Evolutionary conservation across 2,797 vertebrate genomes (phyloP), one percentile per base, ranked within the genome.

Genomic region (Morelia viridis): DNA sequence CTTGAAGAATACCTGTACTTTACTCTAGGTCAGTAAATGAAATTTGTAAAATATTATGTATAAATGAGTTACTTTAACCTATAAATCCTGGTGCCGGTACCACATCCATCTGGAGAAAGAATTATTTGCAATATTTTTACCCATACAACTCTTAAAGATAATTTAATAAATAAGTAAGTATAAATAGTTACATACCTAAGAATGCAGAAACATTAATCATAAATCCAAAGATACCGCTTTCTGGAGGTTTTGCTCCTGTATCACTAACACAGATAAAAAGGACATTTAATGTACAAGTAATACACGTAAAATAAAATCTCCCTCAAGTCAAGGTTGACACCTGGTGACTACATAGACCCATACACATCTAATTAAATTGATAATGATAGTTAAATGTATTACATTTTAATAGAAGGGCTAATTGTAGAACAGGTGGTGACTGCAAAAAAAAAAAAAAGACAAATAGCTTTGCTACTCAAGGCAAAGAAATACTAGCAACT

Each of bases 161-260:
- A 61, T 46, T 83, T 24, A 88, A 83, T 26, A 31, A 80, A 53
- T 61, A 53, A 61, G 46, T 28, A n/a, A 9, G 28, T 13, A 50
- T 28, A 92, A 86, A 56, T 92, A 64, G 13, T 91, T 95, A 97
- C 96, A 91, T 98, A 99, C 99, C 98, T 97, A 99, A 97, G 96
- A 98, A 98, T 41, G 99, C 98, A 57, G 98, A 98, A 93, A 99
- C 96, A 91, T 98, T 98, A 46, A 99, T 98, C 99, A 99, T 99
- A 95, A 99, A 97, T 64, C 99, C 98, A 96, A 99, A 99, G 80
- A 99, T 96, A 90, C 99, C 98, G 65, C 99, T 99, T 95, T 99
- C 99, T 0, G 99, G 99, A 76, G 99, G 98, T 2, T 94, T 96
- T 22, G 98, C 98, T 92, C 97, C 98, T 76, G 99, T 98, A 90